These are phyloP conservation scores for Zapornia atra DNA, from an alignment of 2,113 vertebrate species.

Conservation along the genomic window DNA sequence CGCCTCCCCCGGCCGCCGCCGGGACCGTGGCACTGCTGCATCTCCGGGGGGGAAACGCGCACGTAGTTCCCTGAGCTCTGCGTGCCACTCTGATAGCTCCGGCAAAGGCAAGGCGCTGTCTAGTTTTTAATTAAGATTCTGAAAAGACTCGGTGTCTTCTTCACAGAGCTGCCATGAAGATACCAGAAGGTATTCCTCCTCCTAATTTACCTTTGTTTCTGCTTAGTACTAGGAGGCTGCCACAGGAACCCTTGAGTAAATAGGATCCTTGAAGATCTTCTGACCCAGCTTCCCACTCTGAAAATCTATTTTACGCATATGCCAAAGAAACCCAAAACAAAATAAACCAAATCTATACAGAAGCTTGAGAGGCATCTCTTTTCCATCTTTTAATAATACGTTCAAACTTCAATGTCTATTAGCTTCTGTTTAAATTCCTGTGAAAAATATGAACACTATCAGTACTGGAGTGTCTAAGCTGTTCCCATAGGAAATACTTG, in stretches of 20 bases:
- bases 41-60: accelerated
- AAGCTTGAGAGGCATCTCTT: not conserved
- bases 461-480: not conserved
- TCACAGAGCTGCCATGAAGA: not conserved
- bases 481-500: not conserved
- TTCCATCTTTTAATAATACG: not conserved
- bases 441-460: not conserved
- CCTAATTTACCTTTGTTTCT: not conserved
- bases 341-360: not conserved
- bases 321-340: not conserved
- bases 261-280: not conserved
- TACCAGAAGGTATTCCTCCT: not conserved
- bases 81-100: not conserved
- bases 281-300: not conserved
- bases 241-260: not conserved
- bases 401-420: not conserved
- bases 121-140: not conserved
- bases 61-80: not conserved
- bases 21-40: not conserved
- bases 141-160: not conserved
- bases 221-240: not conserved
- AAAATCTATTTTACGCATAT: not conserved
- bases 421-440: not conserved
- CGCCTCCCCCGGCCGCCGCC: not conserved
- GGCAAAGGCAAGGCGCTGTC: too few species aligned